Base-by-base conservation (phyloP, 2,797 vertebrate species). In the Erpetoichthys calabaricus region DNA sequence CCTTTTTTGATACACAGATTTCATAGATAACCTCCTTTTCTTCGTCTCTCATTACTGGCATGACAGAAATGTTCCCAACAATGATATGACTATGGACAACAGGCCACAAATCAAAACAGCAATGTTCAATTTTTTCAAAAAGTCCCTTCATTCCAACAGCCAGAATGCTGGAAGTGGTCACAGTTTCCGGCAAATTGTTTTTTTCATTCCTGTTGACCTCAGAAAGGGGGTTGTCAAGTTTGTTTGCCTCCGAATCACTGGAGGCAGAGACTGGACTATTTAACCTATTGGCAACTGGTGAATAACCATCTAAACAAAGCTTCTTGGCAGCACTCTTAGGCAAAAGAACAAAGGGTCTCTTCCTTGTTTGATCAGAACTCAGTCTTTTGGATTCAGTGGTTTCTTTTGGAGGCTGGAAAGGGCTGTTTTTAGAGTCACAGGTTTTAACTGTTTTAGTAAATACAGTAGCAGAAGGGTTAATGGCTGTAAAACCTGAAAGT, bases 1-100 rank as follows among this genome's bases (percentile, higher is more conserved):
- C 96, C 81, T 80, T 82, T 58, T 73, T 81, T 47, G 69, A 73
- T 7, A 74, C 64, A 66, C 78, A 86, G 61, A 93, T 87, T 57
- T 93, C 87, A 59, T 73, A 65, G 55, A 99, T 80, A 9, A 94
- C 80, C 68, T 90, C 84, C 63, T 83, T 94, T 73, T 99, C 96
- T 70, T 92, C 88, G 60, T 94, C 88, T 74, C 82, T 89, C 75
- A 98, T 70, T 47, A 94, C 68, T 0, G 96, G 94, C 64, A 88
- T 74, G 61, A 75, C 86, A 10, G 91, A 87, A 64, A 86, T 73
- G 59, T 80, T 89, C n/a, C 89, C 86, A 6, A 91, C 83, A 45
- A 69, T 64, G 42, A 97, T 45, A 0, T 92, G 91, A 68, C 90
- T 89, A 57, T 75, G 78, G 60, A 98, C 81, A 66, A 95, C 90